Conservation (phyloP, 2,888 invertebrate species). For the Dorcus hopei region DNA sequence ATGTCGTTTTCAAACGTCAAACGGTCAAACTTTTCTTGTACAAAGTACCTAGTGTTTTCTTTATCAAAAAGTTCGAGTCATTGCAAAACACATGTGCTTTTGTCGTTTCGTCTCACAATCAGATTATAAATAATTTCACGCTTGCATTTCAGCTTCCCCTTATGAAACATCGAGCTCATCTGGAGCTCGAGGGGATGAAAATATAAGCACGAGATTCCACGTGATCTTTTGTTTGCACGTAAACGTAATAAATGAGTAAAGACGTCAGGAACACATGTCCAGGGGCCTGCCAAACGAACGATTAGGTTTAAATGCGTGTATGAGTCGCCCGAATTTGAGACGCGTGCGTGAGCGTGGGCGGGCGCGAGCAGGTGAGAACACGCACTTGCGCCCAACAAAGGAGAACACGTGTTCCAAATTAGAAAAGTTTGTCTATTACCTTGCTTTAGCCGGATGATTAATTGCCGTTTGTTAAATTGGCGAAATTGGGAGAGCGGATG, state of each 20-base stretch:
- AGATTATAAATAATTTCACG: too few species aligned
- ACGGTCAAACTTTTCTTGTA: too few species aligned
- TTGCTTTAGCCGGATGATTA: neutral
- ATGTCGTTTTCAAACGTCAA: too few species aligned
- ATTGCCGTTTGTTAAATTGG: neutral
- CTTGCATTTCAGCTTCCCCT: too few species aligned
- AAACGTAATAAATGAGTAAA: neutral
- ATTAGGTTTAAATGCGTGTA: neutral
- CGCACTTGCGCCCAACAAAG: conserved; percentile 27
- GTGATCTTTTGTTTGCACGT: neutral
- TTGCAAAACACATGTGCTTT: too few species aligned
- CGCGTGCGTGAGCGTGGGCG: neutral
- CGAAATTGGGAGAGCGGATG: neutral
- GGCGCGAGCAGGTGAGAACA: conserved; percentile 29
- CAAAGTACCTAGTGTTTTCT: too few species aligned
- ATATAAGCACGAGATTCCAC: too few species aligned
- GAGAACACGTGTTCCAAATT: conserved; percentile 28
- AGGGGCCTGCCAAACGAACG: neutral
- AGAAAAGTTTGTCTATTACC: conserved; percentile 7
- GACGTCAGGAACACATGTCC: conserved; percentile 1
- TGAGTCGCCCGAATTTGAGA: conserved; percentile 1
- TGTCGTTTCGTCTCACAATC: too few species aligned
- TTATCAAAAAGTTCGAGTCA: too few species aligned
- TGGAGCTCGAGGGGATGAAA: too few species aligned
- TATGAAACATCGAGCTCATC: too few species aligned